A percentile compares a stretch with the other conserved stretches of the same genome.
phyloP scores from a whole-genome alignment of 2,888 invertebrate genomes.

The Capitulum mitella region DNA sequence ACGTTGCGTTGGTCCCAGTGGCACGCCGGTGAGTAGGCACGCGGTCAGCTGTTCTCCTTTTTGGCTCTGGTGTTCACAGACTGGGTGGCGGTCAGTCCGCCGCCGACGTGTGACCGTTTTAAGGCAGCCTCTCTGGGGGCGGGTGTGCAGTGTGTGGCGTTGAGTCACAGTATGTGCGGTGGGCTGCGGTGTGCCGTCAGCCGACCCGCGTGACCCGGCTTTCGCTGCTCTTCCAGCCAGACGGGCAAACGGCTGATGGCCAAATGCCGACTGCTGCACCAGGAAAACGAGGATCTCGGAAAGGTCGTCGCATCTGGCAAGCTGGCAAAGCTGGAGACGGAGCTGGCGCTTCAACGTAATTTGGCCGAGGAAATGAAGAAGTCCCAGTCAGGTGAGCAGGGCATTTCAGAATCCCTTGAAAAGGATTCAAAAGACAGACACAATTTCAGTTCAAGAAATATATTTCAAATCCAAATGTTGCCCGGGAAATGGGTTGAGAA shows the following conservation, averaged over 20 bases:
- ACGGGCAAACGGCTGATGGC: conserved; percentile 97
- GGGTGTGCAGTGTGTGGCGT: not conserved
- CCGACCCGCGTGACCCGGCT: not conserved
- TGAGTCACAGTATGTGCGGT: not conserved
- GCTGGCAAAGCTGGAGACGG: conserved; percentile 90
- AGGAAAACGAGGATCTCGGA: conserved; percentile 95
- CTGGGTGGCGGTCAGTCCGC: too few species aligned
- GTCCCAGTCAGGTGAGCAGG: conserved; percentile 72
- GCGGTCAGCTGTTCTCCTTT: not conserved
- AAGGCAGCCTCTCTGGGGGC: not conserved
- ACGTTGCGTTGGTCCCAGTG: not conserved
- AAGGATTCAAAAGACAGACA: too few species aligned
- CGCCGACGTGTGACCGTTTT: not conserved
- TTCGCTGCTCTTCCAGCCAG: conserved; percentile 36
- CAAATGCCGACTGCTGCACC: conserved; percentile 85
- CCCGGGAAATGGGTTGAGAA: too few species aligned
- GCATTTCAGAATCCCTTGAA: too few species aligned
- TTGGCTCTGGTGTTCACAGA: not conserved
- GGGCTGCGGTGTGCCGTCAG: not conserved
- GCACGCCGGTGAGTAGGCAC: conserved; percentile 5
- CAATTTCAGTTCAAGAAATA: too few species aligned
- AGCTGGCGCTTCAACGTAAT: conserved; percentile 87
- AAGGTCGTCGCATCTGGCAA: conserved; percentile 91
- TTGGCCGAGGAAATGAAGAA: conserved; percentile 94
- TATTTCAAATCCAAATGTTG: too few species aligned